These are phyloP conservation scores for Theristicus caerulescens DNA, from an alignment of 2,113 vertebrate genomes.

Conservation along the genomic window DNA sequence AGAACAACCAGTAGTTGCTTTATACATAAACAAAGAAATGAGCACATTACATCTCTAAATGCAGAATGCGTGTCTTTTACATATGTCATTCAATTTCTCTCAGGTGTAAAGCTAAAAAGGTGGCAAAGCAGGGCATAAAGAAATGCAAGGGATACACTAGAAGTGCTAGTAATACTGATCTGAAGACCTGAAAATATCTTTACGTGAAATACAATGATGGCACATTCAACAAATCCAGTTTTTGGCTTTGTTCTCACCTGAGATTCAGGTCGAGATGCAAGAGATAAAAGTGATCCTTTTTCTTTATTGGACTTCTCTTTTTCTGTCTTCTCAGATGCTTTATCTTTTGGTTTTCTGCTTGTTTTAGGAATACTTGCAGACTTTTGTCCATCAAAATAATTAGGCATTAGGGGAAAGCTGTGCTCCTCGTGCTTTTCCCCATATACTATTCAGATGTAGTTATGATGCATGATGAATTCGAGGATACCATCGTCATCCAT, in stretches of 20 bases:
- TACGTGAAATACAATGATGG: not conserved
- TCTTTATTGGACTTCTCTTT: constrained; percentile 73
- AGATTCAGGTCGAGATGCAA: constrained; percentile 46
- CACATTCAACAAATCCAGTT: not conserved
- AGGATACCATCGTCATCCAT: not conserved
- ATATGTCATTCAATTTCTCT: not conserved
- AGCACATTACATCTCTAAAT: not conserved
- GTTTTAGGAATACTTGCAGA: constrained; percentile 54
- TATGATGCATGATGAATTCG: not conserved
- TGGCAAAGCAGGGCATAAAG: not conserved
- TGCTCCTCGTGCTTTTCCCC: constrained; percentile 70
- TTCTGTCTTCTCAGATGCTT: constrained; percentile 68
- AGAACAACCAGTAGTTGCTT: not conserved
- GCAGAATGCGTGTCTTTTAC: not conserved
- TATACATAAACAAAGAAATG: not conserved
- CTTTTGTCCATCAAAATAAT: constrained; percentile 71
- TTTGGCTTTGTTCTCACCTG: constrained; percentile 53
- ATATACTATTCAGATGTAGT: constrained; percentile 45
- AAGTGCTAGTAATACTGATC: not conserved
- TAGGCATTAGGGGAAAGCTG: not conserved
- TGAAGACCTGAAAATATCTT: not conserved
- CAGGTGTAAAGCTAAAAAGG: not conserved
- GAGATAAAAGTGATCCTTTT: constrained; percentile 34
- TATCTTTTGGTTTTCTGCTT: constrained; percentile 75
- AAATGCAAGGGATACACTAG: not conserved